Percentiles rank a stretch among this genome's conserved stretches.
Conservation (phyloP, 2,797 vertebrate genomes). For the Betta splendens region DNA sequence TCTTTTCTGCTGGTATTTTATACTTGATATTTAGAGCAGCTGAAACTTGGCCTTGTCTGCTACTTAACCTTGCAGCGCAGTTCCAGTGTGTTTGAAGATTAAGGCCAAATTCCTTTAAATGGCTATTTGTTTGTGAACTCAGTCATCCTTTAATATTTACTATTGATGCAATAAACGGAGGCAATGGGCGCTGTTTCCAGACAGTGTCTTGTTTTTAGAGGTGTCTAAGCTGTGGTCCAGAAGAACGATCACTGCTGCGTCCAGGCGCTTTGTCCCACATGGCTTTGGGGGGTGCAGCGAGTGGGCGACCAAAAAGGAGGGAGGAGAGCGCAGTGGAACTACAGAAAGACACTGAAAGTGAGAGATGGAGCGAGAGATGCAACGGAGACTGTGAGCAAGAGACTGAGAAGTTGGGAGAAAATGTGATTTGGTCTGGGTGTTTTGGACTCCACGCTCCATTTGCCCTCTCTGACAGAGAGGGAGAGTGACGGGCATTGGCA, state of each 20-base stretch:
- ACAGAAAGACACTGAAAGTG: conserved; percentile 15
- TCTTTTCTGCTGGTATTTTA: no score
- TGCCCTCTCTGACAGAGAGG: conserved; percentile 79
- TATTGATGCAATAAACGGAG: conserved; percentile 22
- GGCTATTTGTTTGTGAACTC: no score
- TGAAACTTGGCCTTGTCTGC: no score
- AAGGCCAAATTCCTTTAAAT: no score
- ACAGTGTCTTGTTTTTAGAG: not conserved
- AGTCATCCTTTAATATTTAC: conserved; percentile 15
- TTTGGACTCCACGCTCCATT: conserved; percentile 81
- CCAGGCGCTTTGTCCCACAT: conserved; percentile 61
- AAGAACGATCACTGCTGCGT: conserved; percentile 44
- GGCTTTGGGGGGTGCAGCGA: conserved; percentile 24
- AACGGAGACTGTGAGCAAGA: conserved; percentile 50
- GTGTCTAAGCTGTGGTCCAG: conserved; percentile 14
- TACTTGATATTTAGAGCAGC: no score
- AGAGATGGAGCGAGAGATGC: conserved; percentile 60
- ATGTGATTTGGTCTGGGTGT: conserved; percentile 79
- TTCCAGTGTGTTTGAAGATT: no score
- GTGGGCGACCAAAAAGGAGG: conserved; percentile 42
- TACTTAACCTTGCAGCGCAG: no score
- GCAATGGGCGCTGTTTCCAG: conserved; percentile 6
- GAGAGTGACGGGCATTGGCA: conserved; percentile 79
- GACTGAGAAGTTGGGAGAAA: conserved; percentile 72
- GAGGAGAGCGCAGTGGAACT: conserved; percentile 41